Conservation (phyloP, 2,797 vertebrate species). For the Xerus rutilus region DNA sequence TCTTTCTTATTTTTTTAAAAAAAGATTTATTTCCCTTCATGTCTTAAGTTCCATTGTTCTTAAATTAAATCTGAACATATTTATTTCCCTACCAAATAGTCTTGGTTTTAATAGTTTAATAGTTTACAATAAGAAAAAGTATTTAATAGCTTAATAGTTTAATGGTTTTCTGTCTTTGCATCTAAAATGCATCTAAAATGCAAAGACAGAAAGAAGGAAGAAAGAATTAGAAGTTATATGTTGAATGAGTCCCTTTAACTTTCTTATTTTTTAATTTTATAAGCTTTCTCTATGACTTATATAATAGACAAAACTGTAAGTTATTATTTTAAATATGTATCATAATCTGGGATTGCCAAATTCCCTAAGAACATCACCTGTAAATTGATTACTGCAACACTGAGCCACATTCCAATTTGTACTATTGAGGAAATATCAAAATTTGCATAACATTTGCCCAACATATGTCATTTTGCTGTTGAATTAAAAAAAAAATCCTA, state of each 20-base stretch:
- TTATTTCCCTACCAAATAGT: background rate
- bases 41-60: background rate
- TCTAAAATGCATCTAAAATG: background rate
- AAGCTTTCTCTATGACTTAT: background rate
- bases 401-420: background rate
- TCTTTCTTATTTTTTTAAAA: background rate
- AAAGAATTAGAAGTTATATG: background rate
- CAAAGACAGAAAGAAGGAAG: background rate
- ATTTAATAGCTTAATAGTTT: too few species aligned
- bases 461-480: slow-evolving; percentile 53
- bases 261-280: background rate
- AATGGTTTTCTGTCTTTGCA: too few species aligned
- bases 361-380: slow-evolving; percentile 48
- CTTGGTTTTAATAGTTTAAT: background rate
- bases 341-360: slow-evolving; percentile 38
- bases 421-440: slow-evolving; percentile 65
- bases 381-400: background rate
- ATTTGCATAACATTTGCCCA: slow-evolving; percentile 48
- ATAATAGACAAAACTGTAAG: background rate
- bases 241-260: background rate
- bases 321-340: slow-evolving; percentile 3
- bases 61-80: background rate
- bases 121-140: too few species aligned
- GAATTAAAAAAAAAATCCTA: background rate
- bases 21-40: background rate